A percentile compares a stretch with the other conserved stretches of the same genome.
phyloP scores from a whole-genome alignment of 92 coral and sea anemone species.

The Phymanthus crucifer region DNA sequence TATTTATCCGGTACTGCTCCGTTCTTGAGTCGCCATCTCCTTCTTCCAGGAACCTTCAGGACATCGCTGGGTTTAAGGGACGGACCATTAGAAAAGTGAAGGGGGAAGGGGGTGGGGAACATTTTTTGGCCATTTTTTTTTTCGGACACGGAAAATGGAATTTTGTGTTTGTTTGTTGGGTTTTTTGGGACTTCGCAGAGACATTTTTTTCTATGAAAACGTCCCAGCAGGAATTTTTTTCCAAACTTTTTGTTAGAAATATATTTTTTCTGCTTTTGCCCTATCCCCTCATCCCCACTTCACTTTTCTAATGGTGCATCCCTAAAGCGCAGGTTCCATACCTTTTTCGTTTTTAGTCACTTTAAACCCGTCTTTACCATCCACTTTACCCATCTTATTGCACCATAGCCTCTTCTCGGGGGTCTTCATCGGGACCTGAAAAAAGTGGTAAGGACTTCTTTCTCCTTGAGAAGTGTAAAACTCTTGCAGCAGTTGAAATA shows the following conservation, averaged over 20 bases:
- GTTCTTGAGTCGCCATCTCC: constrained; percentile 25
- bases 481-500: constrained; percentile 45
- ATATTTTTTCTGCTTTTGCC: too few species aligned
- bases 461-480: constrained; percentile 32
- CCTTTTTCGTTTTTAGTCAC: constrained; percentile 16
- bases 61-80: constrained; percentile 19
- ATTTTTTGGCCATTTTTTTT: too few species aligned
- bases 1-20: constrained; percentile 36
- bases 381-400: constrained; percentile 27
- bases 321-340: constrained; percentile 29
- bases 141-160: too few species aligned
- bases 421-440: constrained; percentile 25
- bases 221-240: too few species aligned
- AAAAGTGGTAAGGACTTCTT: constrained; percentile 26
- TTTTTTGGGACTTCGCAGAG: too few species aligned
- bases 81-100: too few species aligned
- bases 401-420: constrained; percentile 22
- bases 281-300: too few species aligned
- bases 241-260: too few species aligned
- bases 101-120: too few species aligned
- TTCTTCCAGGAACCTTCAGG: constrained; percentile 26
- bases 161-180: too few species aligned
- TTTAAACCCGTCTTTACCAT: constrained; percentile 28
- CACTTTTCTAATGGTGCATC: too few species aligned
- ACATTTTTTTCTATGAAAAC: too few species aligned